Conservation (phyloP, 2,113 vertebrate genomes). For the Atractosteus spatula region DNA sequence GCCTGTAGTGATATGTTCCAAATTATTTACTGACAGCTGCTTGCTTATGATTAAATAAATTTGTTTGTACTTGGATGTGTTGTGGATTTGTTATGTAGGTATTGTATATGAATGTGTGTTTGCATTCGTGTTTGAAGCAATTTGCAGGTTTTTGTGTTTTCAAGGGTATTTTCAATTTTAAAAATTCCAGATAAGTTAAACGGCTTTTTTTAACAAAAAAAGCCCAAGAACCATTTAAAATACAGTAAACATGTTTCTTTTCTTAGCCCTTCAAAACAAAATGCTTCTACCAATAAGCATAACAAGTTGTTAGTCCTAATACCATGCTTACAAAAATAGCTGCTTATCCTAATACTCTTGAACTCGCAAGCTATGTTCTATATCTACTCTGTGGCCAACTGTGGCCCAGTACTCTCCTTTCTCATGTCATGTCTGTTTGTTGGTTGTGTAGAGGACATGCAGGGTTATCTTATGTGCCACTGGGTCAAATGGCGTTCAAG, state of each 20-base stretch:
- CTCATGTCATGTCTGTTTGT: background rate
- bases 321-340: conserved; percentile 33
- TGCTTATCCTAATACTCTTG: background rate
- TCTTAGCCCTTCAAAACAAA: background rate
- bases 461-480: background rate
- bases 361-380: conserved; percentile 1
- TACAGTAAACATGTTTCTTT: conserved; percentile 14
- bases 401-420: conserved; percentile 30
- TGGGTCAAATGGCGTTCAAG: background rate
- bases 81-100: no score
- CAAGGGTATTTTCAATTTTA: background rate
- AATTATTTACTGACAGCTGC: no score
- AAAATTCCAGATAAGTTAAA: background rate
- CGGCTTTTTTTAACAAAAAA: background rate
- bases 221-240: conserved; percentile 14
- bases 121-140: no score
- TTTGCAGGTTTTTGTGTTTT: background rate
- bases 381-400: conserved; percentile 21
- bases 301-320: conserved; percentile 36
- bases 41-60: no score
- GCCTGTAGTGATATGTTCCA: no score
- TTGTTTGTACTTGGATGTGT: no score
- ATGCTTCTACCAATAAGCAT: conserved; percentile 28
- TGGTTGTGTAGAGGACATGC: background rate
- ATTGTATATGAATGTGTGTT: no score